Evolutionary conservation across 2,113 vertebrate species (phyloP).

Genomic region (Charina bottae): DNA sequence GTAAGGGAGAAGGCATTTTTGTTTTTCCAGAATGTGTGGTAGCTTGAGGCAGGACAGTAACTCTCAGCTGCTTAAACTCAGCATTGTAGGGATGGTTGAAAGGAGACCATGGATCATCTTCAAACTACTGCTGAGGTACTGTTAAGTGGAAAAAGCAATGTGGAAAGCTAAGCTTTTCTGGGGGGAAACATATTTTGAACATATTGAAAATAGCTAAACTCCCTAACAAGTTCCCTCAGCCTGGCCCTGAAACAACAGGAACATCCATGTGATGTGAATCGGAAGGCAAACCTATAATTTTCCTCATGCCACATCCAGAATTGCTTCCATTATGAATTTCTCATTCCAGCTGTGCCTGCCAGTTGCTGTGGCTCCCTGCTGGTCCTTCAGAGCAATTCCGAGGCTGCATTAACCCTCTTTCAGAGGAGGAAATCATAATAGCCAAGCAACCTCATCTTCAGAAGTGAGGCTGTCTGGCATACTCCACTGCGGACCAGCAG

Average conservation of each 20-base stretch:
- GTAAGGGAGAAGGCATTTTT: neutral
- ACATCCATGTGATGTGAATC: neutral
- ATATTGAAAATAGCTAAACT: neutral
- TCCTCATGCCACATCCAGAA: neutral
- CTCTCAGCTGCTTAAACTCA: neutral
- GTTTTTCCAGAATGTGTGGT: neutral
- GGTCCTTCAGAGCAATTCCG: neutral
- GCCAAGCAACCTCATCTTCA: slow-evolving; percentile 47
- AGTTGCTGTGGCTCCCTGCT: neutral
- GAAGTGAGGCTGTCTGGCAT: slow-evolving; percentile 26
- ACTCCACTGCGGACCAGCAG: slow-evolving; percentile 39
- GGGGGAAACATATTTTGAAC: neutral
- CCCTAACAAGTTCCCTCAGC: neutral
- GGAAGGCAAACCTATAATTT: neutral
- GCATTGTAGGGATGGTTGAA: neutral
- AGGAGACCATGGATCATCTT: neutral
- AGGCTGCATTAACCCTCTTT: slow-evolving; percentile 2
- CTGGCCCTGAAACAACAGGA: neutral
- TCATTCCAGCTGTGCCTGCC: neutral
- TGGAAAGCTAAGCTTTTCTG: neutral
- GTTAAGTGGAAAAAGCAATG: neutral
- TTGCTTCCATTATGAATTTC: neutral
- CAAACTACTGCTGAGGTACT: neutral
- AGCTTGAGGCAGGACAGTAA: neutral
- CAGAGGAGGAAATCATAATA: slow-evolving; percentile 44